Percentiles rank a stretch among this genome's conserved stretches.
phyloP scores from a whole-genome alignment of 2,888 invertebrate genomes.

The Tenthredo scrophulariae region DNA sequence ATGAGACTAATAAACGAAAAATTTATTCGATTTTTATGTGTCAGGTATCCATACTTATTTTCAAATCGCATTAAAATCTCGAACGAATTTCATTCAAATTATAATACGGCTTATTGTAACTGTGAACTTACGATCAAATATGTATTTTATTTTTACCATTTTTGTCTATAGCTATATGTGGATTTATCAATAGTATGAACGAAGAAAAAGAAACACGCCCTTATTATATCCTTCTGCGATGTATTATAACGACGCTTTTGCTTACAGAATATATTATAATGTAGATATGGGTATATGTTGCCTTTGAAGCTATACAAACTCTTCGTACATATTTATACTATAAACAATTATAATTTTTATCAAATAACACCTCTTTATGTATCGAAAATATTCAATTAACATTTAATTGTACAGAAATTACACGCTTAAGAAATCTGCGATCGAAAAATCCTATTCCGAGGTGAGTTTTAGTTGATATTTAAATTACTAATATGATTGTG shows the following conservation, averaged over 20 bases:
- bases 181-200: neutral
- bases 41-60: no score
- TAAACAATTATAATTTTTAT: neutral
- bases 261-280: no score
- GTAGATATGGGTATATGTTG: neutral
- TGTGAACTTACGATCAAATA: neutral
- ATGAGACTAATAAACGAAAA: neutral
- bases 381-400: constrained; percentile 37
- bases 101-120: neutral
- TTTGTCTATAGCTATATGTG: no score
- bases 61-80: neutral
- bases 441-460: constrained; percentile 97
- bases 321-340: neutral
- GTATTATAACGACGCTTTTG: neutral
- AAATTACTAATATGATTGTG: constrained; percentile 34
- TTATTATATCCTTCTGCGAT: neutral
- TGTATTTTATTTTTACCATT: neutral
- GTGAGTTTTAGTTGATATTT: constrained; percentile 79
- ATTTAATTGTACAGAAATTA: constrained; percentile 83
- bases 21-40: neutral
- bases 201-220: neutral
- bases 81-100: neutral
- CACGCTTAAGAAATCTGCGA: constrained; percentile 93
- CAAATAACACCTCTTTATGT: neutral
- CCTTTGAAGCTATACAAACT: neutral